A percentile compares a stretch with the other conserved stretches of the same genome.
These are phyloP conservation scores for Platycnemis pennipes DNA, from an alignment of 2,888 invertebrate species.

Conservation along the genomic window DNA sequence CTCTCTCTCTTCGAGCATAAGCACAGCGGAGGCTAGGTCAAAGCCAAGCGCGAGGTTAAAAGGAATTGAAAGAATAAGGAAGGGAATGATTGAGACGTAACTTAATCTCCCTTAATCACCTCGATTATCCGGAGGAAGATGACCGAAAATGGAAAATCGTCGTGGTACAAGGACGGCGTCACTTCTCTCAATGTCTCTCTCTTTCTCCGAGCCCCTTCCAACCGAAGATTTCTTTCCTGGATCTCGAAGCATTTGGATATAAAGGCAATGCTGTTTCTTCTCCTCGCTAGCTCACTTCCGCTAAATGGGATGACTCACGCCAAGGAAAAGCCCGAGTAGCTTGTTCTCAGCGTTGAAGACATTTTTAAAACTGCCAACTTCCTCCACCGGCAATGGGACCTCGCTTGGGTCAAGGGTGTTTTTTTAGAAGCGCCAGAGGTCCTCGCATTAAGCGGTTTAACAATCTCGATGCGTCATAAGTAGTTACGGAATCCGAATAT, in stretches of 20 bases:
- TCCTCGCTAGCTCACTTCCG: not conserved
- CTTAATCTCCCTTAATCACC: not conserved
- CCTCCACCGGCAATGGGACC: not conserved
- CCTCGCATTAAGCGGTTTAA: not conserved
- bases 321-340: not conserved
- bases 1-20: too few species aligned
- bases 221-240: too few species aligned
- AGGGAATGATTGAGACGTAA: not conserved
- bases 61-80: not conserved
- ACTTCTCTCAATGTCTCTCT: too few species aligned
- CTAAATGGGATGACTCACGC: constrained; percentile 19
- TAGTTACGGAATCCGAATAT: not conserved
- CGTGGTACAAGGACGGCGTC: not conserved
- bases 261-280: not conserved
- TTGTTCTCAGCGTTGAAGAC: not conserved
- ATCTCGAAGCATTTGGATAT: not conserved
- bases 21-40: not conserved
- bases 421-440: not conserved
- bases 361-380: not conserved
- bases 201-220: too few species aligned
- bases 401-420: not conserved
- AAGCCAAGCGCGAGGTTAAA: not conserved
- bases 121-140: not conserved
- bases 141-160: not conserved
- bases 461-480: not conserved